These are phyloP conservation scores for Pseudanteris insignis DNA, from an alignment of 2,888 invertebrate species.

Conservation along the genomic window DNA sequence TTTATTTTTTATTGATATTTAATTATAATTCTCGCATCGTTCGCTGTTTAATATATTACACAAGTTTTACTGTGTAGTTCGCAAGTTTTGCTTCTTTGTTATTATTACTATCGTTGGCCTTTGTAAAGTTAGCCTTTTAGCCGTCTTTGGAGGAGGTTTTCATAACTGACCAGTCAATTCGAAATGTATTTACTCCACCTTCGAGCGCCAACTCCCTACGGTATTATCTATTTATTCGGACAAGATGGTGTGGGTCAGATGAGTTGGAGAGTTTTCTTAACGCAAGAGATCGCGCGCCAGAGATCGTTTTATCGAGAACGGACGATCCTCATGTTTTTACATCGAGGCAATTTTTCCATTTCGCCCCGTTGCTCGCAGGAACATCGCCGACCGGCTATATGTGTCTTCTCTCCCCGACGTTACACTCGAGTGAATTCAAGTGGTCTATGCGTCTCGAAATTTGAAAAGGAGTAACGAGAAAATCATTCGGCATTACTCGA, in stretches of 20 bases:
- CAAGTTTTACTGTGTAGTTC: no score
- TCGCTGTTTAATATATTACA: no score
- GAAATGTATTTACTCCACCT: conserved; percentile 42
- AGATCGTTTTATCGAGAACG: conserved; percentile 63
- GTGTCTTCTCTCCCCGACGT: conserved; percentile 20
- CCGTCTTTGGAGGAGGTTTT: conserved; percentile 52
- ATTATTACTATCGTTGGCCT: conserved; percentile 31
- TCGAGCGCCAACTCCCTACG: conserved; percentile 26
- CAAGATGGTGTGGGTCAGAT: conserved; percentile 29
- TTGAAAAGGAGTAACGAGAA: conserved; percentile 47
- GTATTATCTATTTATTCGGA: conserved; percentile 40
- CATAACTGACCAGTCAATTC: conserved; percentile 64
- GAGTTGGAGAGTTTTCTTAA: conserved; percentile 8
- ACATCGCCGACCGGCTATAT: conserved; percentile 55
- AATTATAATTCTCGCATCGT: no score
- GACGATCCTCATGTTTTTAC: conserved; percentile 66
- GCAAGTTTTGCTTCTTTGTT: no score
- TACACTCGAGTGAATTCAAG: conserved; percentile 30
- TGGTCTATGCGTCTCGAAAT: conserved; percentile 51
- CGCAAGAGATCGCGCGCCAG: conserved; percentile 50
- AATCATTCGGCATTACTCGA: conserved; percentile 47
- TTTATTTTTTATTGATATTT: no score
- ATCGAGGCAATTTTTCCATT: conserved; percentile 66
- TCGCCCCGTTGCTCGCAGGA: conserved; percentile 61
- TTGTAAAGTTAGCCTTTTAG: conserved; percentile 51